Percentiles rank a stretch among this genome's conserved stretches.
Evolutionary conservation across 2,797 vertebrate species (phyloP).

Genomic region (Glossophaga mutica): DNA sequence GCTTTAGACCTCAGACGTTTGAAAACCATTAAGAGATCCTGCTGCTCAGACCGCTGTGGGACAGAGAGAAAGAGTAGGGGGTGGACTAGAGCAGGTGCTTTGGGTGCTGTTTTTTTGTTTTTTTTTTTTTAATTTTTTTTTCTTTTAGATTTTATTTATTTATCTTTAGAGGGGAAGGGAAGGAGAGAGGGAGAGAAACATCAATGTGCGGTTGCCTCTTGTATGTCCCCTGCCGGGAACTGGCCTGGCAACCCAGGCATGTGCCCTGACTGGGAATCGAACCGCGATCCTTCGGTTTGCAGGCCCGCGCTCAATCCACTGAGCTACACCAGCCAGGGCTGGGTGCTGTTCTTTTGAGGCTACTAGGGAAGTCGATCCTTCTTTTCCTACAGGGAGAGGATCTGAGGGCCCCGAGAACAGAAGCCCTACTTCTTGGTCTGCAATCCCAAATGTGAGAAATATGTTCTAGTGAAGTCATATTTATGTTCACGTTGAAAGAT

Average conservation of each 20-base stretch:
- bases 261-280: too few relatives aligned
- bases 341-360: neutral
- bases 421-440: neutral
- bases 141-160: too few relatives aligned
- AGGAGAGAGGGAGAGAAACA: too few relatives aligned
- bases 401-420: neutral
- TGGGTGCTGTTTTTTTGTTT: too few relatives aligned
- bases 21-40: neutral
- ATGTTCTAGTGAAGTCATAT: neutral
- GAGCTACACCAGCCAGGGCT: too few relatives aligned
- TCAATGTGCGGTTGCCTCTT: too few relatives aligned
- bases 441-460: neutral
- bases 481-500: neutral
- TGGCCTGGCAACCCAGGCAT: too few relatives aligned
- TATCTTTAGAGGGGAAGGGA: too few relatives aligned
- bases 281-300: too few relatives aligned
- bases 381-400: neutral
- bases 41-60: neutral
- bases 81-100: neutral
- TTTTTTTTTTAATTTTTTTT: too few relatives aligned
- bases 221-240: too few relatives aligned
- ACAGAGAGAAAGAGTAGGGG: neutral
- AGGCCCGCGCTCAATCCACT: too few relatives aligned
- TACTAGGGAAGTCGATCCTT: neutral
- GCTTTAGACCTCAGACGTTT: neutral